Evolutionary conservation across 2,888 invertebrate species (phyloP).

Genomic region (Nymphalis c-album): DNA sequence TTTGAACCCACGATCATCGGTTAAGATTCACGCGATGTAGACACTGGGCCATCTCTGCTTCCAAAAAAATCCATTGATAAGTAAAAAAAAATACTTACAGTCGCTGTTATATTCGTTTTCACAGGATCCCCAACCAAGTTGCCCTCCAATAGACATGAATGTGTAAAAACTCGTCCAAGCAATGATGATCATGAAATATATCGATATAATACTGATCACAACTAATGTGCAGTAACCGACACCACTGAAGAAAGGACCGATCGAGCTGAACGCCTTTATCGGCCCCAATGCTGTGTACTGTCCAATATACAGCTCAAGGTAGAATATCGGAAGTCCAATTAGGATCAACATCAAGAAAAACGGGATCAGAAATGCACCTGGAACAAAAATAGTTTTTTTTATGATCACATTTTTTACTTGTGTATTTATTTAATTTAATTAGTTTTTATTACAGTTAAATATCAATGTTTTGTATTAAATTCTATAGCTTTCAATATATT

Average conservation of each 20-base stretch:
- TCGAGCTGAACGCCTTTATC: constrained; percentile 81
- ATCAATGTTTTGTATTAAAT: too few species aligned
- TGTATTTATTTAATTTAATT: neutral
- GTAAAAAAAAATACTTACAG: constrained; percentile 75
- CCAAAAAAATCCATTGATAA: too few species aligned
- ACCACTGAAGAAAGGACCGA: constrained; percentile 83
- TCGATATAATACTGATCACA: constrained; percentile 86
- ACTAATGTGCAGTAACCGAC: constrained; percentile 86
- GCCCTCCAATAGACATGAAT: constrained; percentile 84
- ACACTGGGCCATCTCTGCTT: too few species aligned
- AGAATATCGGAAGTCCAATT: constrained; percentile 90
- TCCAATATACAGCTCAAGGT: constrained; percentile 88
- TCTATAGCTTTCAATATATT: too few species aligned
- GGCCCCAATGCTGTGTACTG: constrained; percentile 90
- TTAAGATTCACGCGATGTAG: too few species aligned
- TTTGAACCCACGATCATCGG: too few species aligned
- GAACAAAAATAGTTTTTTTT: too few species aligned
- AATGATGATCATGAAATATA: constrained; percentile 91
- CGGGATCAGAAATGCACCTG: constrained; percentile 89
- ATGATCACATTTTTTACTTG: neutral
- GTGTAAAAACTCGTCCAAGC: constrained; percentile 89
- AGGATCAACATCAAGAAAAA: constrained; percentile 87
- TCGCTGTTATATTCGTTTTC: constrained; percentile 82
- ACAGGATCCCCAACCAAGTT: constrained; percentile 86
- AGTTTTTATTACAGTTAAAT: too few species aligned